Evolutionary conservation across 2,888 invertebrate species (phyloP), one percentile per base, ranked within the genome.

Genomic region (Blastobasis lacticolella): DNA sequence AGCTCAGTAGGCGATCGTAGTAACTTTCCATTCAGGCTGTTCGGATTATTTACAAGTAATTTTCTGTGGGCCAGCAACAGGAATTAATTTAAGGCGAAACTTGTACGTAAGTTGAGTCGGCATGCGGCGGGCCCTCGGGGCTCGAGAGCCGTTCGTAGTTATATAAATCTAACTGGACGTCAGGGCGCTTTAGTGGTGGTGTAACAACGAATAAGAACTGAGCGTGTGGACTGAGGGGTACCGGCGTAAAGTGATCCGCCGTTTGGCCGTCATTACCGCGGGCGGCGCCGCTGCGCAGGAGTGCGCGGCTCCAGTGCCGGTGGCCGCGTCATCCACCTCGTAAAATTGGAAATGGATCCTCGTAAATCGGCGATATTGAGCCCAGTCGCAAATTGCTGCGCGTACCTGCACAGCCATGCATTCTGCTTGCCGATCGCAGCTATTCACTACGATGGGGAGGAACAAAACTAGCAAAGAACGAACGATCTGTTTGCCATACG

Each of bases 281-380:
- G 63, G 54, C 63, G 52, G 55, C 54, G 60, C 59, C 57, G 52
- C 49, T 48, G 53, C 49, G 48, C 51, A 51, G 51, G 53, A 55
- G 57, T 51, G 67, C 71, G 61, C 68, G 69, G 78, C 58, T 73
- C 78, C 68, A 55, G 56, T 60, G 65, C 66, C 70, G 69, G 67
- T 78, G 76, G 76, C 52, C 72, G 66, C 68, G 70, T 79, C 73
- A 77, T 69, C 66, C 64, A 64, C 74, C 69, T 80, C 80, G 69
- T 82, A 83, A 84, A 82, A 77, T 81, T 72, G 71, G 69, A 80
- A 80, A 81, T 76, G 75, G 72, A 75, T 80, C 71, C 75, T 80
- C 80, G 78, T 80, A 81, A 83, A 82, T 80, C 76, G 73, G 62
- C 65, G 66, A 75, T 76, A 80, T 75, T 78, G 75, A 78, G 70